Conservation (phyloP, 2,113 vertebrate species). For the Circaetus cinerascens region DNA sequence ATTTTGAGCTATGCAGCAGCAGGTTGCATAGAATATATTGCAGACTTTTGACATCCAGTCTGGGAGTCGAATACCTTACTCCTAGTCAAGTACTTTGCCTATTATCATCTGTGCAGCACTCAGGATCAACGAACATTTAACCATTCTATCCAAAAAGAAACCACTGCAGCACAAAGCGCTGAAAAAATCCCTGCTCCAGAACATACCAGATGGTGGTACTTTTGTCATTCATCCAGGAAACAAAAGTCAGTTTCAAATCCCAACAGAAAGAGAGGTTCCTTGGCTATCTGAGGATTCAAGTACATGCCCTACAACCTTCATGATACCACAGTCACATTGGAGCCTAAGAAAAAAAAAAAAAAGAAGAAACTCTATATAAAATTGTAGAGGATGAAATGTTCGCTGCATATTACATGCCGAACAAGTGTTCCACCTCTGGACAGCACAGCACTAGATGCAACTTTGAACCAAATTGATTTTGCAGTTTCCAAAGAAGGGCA, state of each 20-base stretch:
- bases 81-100: neutral
- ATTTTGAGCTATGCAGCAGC: neutral
- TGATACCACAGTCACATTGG: neutral
- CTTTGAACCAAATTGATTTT: neutral
- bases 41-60: neutral
- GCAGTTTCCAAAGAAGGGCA: neutral
- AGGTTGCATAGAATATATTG: neutral
- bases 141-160: neutral
- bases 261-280: neutral
- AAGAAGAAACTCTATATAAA: neutral
- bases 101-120: neutral
- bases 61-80: neutral
- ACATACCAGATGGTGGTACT: neutral
- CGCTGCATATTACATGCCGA: fast-evolving
- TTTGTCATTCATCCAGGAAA: neutral
- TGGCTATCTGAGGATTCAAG: neutral
- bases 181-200: neutral
- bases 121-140: neutral
- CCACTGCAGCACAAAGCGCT: neutral
- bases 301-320: neutral
- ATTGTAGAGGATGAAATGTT: neutral
- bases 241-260: neutral
- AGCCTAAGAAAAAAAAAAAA: neutral
- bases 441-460: neutral
- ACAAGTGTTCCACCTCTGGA: neutral